These are phyloP conservation scores for Eulemur albifrons DNA, from an alignment of 2,797 vertebrate genomes.

Conservation along the genomic window DNA sequence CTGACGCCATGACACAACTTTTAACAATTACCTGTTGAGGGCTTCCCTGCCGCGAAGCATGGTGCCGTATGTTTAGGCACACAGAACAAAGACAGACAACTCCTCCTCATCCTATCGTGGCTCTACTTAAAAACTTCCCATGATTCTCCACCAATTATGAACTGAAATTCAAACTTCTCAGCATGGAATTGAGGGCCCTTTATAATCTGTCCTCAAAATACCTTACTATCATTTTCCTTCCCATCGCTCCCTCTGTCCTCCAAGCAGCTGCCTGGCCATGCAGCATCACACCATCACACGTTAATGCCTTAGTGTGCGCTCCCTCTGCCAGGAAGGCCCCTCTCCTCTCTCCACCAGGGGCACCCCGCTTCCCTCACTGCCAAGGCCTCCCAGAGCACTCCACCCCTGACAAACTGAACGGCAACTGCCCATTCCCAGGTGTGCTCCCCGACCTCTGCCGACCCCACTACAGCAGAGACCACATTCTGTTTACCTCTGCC, in stretches of 20 bases:
- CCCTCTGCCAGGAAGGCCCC: neutral
- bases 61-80: neutral
- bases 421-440: accelerated
- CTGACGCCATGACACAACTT: neutral
- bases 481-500: too few species aligned
- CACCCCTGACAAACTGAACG: accelerated
- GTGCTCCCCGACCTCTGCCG: too few species aligned
- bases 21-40: neutral
- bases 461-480: neutral
- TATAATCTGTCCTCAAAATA: neutral
- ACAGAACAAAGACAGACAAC: accelerated
- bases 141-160: neutral
- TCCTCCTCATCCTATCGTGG: neutral
- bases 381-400: neutral
- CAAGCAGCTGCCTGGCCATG: accelerated
- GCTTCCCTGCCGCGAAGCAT: neutral
- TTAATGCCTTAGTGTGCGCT: neutral
- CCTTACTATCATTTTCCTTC: accelerated
- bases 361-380: accelerated
- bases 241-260: neutral
- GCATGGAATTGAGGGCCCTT: neutral
- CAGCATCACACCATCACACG: neutral
- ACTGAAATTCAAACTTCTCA: neutral
- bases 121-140: neutral
- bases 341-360: neutral